phyloP scores from a whole-genome alignment of 2,113 vertebrate genomes.

The Eublepharis macularius region DNA sequence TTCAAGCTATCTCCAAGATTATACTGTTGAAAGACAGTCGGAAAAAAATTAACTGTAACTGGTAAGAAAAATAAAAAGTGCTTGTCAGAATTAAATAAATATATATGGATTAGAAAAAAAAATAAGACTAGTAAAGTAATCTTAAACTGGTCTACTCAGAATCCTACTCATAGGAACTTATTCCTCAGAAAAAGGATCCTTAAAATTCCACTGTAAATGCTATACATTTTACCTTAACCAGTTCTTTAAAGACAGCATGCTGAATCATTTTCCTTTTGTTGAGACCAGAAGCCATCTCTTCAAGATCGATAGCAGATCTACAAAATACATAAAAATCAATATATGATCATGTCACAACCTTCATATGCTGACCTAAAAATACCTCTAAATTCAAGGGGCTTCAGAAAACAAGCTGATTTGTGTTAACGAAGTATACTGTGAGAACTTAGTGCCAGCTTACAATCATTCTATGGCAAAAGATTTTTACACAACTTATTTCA shows the following conservation, averaged over 20 bases:
- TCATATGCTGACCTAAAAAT: no score
- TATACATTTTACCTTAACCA: slow-evolving; percentile 89
- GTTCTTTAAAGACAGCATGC: slow-evolving; percentile 98
- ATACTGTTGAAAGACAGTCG: no score
- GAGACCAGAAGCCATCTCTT: slow-evolving; percentile 98
- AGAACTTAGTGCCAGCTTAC: background rate
- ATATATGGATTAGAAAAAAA: background rate
- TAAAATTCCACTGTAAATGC: background rate
- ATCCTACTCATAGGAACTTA: no score
- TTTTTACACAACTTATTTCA: background rate
- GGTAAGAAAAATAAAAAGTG: background rate
- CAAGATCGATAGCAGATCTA: slow-evolving; percentile 97
- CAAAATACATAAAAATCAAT: slow-evolving; percentile 28
- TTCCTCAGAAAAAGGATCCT: no score
- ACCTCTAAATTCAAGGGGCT: background rate
- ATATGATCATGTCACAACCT: background rate
- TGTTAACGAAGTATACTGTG: background rate
- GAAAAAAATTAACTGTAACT: no score
- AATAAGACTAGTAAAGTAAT: no score
- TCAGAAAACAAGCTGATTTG: background rate
- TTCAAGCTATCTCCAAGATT: no score
- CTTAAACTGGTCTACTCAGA: no score
- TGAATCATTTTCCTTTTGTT: slow-evolving; percentile 99
- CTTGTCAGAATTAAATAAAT: background rate
- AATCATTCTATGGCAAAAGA: background rate